Percentiles rank a stretch among this genome's conserved stretches.
Conservation (phyloP, 2,797 vertebrate species). For the Halcyon leucocephala region DNA sequence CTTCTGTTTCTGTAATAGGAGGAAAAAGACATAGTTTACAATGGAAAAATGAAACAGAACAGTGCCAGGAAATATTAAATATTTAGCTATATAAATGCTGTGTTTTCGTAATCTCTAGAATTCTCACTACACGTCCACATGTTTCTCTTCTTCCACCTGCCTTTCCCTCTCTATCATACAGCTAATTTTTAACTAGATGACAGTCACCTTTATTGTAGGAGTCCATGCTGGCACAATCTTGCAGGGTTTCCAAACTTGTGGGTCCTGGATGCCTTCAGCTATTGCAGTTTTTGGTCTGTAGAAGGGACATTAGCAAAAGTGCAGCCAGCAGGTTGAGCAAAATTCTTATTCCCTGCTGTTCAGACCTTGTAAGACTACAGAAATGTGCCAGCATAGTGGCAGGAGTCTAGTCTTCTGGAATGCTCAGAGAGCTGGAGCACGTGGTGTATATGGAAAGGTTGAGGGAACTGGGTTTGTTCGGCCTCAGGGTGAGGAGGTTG, state of each 20-base stretch:
- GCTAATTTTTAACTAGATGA: not conserved
- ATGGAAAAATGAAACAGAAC: not conserved
- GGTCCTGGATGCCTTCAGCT: not conserved
- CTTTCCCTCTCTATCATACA: not conserved
- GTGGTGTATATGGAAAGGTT: not conserved
- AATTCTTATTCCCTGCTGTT: not conserved
- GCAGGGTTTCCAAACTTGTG: not conserved
- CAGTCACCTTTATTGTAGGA: not conserved
- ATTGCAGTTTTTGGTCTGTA: not conserved
- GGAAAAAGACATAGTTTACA: not conserved
- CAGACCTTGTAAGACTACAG: not conserved
- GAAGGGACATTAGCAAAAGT: not conserved
- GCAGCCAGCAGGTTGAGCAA: accelerated
- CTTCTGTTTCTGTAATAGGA: not conserved
- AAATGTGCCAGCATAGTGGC: not conserved
- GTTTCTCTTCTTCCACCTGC: not conserved
- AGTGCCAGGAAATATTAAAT: not conserved
- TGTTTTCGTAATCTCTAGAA: not conserved
- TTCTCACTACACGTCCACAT: not conserved
- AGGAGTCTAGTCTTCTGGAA: not conserved
- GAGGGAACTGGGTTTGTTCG: not conserved
- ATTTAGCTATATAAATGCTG: not conserved
- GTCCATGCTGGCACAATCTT: not conserved
- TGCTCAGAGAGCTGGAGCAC: not conserved
- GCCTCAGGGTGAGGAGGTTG: not conserved